Percentiles rank a stretch among this genome's conserved stretches.
These are phyloP conservation scores for Hymenochirus boettgeri DNA, from an alignment of 2,113 vertebrate genomes.

Conservation along the genomic window DNA sequence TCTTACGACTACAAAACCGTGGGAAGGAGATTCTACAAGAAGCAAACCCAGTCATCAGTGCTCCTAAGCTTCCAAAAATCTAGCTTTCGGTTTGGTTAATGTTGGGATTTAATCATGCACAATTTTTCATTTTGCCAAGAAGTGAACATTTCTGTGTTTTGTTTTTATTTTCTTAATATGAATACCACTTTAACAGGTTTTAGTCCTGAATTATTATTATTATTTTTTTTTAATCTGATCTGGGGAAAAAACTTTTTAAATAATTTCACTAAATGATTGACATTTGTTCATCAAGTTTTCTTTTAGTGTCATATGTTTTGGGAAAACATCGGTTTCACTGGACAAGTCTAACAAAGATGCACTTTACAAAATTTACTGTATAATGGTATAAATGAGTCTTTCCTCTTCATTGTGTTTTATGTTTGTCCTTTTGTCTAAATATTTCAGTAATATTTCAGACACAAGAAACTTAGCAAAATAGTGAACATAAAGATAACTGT, in stretches of 20 bases:
- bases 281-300: conserved; percentile 65
- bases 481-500: conserved; percentile 1
- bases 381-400: conserved; percentile 53
- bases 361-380: conserved; percentile 72
- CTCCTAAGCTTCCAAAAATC: conserved; percentile 96
- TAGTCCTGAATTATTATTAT: too few species aligned
- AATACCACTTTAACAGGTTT: too few species aligned
- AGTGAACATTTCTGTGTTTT: too few species aligned
- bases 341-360: conserved; percentile 82
- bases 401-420: conserved; percentile 49
- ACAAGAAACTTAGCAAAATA: conserved; percentile 40
- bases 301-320: conserved; percentile 67
- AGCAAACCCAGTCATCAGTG: conserved; percentile 84
- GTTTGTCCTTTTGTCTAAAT: conserved; percentile 60
- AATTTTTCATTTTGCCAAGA: too few species aligned
- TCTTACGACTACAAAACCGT: conserved; percentile 90
- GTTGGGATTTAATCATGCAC: too few species aligned
- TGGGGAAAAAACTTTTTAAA: conserved; percentile 55
- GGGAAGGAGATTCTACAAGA: conserved; percentile 84
- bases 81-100: conserved; percentile 51
- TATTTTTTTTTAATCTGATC: conserved; percentile 41
- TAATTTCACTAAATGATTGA: conserved; percentile 60
- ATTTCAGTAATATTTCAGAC: conserved; percentile 51
- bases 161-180: too few species aligned
- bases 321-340: conserved; percentile 62